These are phyloP conservation scores for Vanacampus margaritifer DNA, from an alignment of 2,113 vertebrate species.

Conservation along the genomic window DNA sequence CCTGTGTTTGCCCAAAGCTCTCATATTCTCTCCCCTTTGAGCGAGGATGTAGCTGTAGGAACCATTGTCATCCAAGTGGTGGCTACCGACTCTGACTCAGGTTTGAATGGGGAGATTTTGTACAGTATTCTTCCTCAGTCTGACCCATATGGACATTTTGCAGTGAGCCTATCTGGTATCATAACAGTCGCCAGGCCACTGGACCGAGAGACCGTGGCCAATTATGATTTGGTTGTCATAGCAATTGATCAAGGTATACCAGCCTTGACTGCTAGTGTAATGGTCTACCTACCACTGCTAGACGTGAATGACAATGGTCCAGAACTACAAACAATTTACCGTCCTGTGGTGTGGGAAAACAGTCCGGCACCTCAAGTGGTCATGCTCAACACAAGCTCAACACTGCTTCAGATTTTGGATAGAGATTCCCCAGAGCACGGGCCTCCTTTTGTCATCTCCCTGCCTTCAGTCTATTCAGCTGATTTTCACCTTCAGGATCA, in stretches of 20 bases:
- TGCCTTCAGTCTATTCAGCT: slow-evolving; percentile 65
- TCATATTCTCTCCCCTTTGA: slow-evolving; percentile 65
- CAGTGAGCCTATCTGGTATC: slow-evolving; percentile 68
- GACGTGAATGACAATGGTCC: slow-evolving; percentile 87
- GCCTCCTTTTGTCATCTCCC: slow-evolving; percentile 76
- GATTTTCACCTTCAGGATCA: slow-evolving; percentile 86
- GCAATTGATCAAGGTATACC: slow-evolving; percentile 80
- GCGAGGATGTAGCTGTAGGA: slow-evolving; percentile 75
- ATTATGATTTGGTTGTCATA: slow-evolving; percentile 76
- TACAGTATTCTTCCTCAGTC: slow-evolving; percentile 79
- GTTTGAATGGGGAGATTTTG: slow-evolving; percentile 74
- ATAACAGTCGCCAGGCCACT: slow-evolving; percentile 72
- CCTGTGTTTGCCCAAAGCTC: slow-evolving; percentile 76
- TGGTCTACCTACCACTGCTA: slow-evolving; percentile 74
- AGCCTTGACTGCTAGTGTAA: slow-evolving; percentile 72
- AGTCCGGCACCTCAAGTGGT: slow-evolving; percentile 73
- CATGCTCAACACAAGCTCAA: slow-evolving; percentile 74
- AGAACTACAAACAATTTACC: slow-evolving; percentile 76
- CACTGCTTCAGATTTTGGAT: slow-evolving; percentile 76
- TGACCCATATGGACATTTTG: slow-evolving; percentile 74
- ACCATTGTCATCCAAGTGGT: slow-evolving; percentile 74
- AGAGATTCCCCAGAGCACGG: slow-evolving; percentile 78
- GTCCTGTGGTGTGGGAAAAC: slow-evolving; percentile 84
- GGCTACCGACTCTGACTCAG: slow-evolving; percentile 80
- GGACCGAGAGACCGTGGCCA: slow-evolving; percentile 73